Evolutionary conservation across 2,888 invertebrate genomes (phyloP).

Genomic region (Homarus gammarus): DNA sequence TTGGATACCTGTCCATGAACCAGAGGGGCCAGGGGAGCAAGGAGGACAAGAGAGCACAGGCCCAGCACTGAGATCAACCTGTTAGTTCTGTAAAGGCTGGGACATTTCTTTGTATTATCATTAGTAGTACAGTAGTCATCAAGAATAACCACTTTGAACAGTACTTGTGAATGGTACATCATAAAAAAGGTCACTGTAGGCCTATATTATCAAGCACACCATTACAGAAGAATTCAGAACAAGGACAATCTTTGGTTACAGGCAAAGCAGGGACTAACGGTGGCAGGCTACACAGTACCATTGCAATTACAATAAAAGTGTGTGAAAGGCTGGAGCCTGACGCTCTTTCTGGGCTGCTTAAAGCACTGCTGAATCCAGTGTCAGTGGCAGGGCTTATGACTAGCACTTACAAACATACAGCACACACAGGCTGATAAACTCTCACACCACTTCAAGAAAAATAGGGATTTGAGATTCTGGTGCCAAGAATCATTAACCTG

Average conservation of each 20-base stretch:
- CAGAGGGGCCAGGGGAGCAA: slow-evolving; percentile 25
- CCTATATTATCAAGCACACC: slow-evolving; percentile 57
- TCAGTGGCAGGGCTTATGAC: slow-evolving; percentile 65
- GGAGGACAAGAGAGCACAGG: slow-evolving; percentile 26
- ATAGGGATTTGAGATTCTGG: slow-evolving; percentile 52
- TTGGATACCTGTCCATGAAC: slow-evolving; percentile 14
- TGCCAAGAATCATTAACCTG: slow-evolving; percentile 16
- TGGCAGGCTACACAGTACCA: slow-evolving; percentile 59
- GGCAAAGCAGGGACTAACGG: slow-evolving; percentile 61
- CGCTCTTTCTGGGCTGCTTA: slow-evolving; percentile 55
- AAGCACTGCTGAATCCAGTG: slow-evolving; percentile 53
- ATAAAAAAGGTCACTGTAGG: slow-evolving; percentile 16
- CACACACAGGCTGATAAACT: slow-evolving; percentile 50
- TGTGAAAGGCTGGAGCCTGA: slow-evolving; percentile 65
- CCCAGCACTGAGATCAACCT: slow-evolving; percentile 41
- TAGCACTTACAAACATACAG: slow-evolving; percentile 59
- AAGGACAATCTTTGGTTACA: slow-evolving; percentile 66
- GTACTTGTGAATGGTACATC: slow-evolving; percentile 19
- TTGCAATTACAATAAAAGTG: slow-evolving; percentile 55
- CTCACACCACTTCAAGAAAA: slow-evolving; percentile 49
- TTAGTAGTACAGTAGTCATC: slow-evolving; percentile 31
- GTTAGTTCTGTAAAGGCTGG: background rate
- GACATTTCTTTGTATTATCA: slow-evolving; percentile 29
- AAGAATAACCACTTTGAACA: slow-evolving; percentile 18
- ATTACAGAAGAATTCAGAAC: slow-evolving; percentile 54